These are phyloP conservation scores for Mormyrops attenuatus DNA, from an alignment of 2,797 vertebrate genomes.

Conservation along the genomic window DNA sequence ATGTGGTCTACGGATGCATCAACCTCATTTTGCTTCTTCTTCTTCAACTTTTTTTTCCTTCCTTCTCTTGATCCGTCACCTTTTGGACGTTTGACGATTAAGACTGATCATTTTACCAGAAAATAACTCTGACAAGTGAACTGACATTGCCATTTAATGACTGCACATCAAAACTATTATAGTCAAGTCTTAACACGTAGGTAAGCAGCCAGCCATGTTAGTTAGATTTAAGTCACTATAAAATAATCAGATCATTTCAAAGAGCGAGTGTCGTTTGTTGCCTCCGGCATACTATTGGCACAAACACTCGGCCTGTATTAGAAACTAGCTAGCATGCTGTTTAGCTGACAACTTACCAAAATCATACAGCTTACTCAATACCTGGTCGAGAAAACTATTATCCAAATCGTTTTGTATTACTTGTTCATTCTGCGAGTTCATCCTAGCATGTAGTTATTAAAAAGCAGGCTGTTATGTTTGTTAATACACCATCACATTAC, in stretches of 20 bases:
- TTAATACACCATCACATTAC: slow-evolving; percentile 22
- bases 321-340: neutral
- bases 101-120: neutral
- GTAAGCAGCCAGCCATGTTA: neutral
- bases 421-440: neutral
- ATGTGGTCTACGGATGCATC: slow-evolving; percentile 6
- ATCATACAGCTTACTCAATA: slow-evolving; percentile 63
- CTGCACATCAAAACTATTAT: neutral
- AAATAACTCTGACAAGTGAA: neutral
- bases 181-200: neutral
- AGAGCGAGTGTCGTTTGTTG: neutral
- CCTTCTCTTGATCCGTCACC: slow-evolving; percentile 49
- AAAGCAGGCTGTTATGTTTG: neutral
- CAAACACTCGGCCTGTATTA: neutral
- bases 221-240: neutral
- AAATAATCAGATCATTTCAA: neutral
- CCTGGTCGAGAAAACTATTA: slow-evolving; percentile 47
- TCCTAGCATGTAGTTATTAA: neutral
- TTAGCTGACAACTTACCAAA: slow-evolving; percentile 54
- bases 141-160: neutral
- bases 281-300: neutral
- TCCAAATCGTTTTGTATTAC: slow-evolving; percentile 34
- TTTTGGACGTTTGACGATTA: slow-evolving; percentile 33
- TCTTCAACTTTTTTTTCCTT: slow-evolving; percentile 37
- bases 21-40: slow-evolving; percentile 20